Base-by-base conservation (phyloP, 2,797 vertebrate genomes). In the Sorex maritimensis region DNA sequence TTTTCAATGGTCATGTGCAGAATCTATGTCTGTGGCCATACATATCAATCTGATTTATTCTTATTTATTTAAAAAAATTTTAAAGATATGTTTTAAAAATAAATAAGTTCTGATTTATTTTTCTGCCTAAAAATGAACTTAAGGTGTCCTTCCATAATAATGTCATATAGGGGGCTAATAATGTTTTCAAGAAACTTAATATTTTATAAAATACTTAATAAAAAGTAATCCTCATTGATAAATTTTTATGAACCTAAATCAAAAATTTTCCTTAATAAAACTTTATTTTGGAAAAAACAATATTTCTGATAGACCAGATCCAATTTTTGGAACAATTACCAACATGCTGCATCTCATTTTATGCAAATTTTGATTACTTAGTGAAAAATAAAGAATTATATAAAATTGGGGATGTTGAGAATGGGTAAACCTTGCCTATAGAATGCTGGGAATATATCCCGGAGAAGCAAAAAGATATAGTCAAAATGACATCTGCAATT, bases 251-350 rank as follows among this genome's bases (percentile, higher is more conserved):
- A 71, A 87, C 7, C 46, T 30, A 49, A 68, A 28, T 88, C 49
- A 91, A 81, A 90, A 19, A 84, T 38, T 82, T 19, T 24, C 23
- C 92, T n/a, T 84, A 52, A 80, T 87, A 78, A 93, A 81, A 74
- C 6, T 44, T 86, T 72, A 15, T 75, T 30, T 75, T 24, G 21
- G 0, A 1, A 15, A 69, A 65, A 44, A 80, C 92, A 92, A 92
- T 92, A 90, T 81, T 96, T 82, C 85, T 97, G 82, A 2, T 11
- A 97, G 94, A 95, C 90, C 95, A 98, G 79, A 90, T 65, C 86
- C 94, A 87, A 96, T 92, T 97, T 95, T 93, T 73, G 63, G 95
- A 94, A 89, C 92, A 95, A 89, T 46, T 96, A 92, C 69, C 81
- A 96, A 79, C 24, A 28, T 94, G 34, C 63, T 91, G 71, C 90